Evolutionary conservation across 1,140 invertebrate species (phyloP), one percentile per base, ranked within the genome.

Genomic region (Drosophila mayri): DNA sequence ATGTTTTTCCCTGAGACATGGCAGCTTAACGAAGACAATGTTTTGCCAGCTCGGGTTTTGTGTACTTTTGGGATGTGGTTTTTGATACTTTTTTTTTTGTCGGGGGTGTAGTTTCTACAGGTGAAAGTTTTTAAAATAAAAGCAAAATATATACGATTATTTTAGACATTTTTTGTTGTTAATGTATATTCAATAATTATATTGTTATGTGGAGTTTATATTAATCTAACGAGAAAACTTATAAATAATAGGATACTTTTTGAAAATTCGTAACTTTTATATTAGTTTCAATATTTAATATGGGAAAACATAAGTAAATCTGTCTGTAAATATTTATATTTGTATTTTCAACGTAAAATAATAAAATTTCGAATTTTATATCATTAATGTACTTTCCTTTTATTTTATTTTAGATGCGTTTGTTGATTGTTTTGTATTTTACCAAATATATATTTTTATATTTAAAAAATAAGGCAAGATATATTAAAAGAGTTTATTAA

Each of bases 41-140:
- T 41, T 65, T 28, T 43, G 38, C 37, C 20, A 52, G 35, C 14
- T 12, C 43, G 16, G 25, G 14, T 49, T 30, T 49, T 30, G 70
- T 38, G 32, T 37, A 58, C 37, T 74, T 64, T 71, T 25, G 64
- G 41, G 28, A 35, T n/a, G n/a, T 43, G 41, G 41, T 40, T 67
- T 22, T 20, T 20, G 9, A 50, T 43, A 50, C 20, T 52, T 54
- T 3, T n/a, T 52, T 60, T 61, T 41, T 28, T 28, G 4, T 3
- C 1, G 22, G 12, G 28, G 10, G n/a, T 52, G n/a, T 32, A 9
- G 11, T 14, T 18, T 14, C 1, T 20, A 5, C 11, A 22, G 11
- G 30, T 18, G 9, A 5, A 52, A 32, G 16, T 37, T 61, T 32
- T 41, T 10, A n/a, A 20, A 28, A 20, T 5, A n/a, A 50, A 1